Conservation (phyloP, 2,888 invertebrate genomes). For the Megamerina dolium region DNA sequence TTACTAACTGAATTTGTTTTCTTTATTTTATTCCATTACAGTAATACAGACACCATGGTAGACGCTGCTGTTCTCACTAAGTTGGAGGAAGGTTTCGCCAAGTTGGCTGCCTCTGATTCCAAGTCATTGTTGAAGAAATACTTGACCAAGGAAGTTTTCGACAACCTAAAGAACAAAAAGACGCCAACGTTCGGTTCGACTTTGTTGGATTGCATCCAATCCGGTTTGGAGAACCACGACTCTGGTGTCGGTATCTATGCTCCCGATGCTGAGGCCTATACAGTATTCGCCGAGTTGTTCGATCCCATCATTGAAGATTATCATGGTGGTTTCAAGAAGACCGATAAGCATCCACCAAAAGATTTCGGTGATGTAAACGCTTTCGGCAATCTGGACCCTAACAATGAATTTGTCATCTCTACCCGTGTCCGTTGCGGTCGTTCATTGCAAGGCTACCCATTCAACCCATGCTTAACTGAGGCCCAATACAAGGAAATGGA, state of each 20-base stretch:
- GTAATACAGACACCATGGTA: conserved; percentile 76
- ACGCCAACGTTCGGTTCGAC: conserved; percentile 85
- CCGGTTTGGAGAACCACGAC: conserved; percentile 94
- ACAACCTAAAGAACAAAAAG: conserved; percentile 86
- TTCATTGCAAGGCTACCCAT: conserved; percentile 90
- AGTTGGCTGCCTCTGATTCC: conserved; percentile 81
- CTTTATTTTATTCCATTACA: conserved; percentile 47
- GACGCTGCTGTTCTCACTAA: conserved; percentile 87
- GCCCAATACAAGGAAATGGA: conserved; percentile 98
- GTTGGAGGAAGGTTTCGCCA: conserved; percentile 85
- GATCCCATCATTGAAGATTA: conserved; percentile 98
- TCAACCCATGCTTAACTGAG: conserved; percentile 96
- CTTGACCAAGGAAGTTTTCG: conserved; percentile 85
- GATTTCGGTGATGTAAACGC: conserved; percentile 90
- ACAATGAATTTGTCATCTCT: conserved; percentile 84
- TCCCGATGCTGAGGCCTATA: conserved; percentile 93
- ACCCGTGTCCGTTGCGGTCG: conserved; percentile 96
- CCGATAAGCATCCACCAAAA: conserved; percentile 88
- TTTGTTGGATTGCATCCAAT: conserved; percentile 89
- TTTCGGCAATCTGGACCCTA: conserved; percentile 89
- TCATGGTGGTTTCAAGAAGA: conserved; percentile 91
- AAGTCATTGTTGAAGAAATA: conserved; percentile 96
- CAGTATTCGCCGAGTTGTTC: conserved; percentile 85
- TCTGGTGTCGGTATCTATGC: conserved; percentile 97
- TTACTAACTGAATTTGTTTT: too few species aligned